Evolutionary conservation across 1,140 invertebrate species (phyloP), one percentile per base, ranked within the genome.

Genomic region (Hylaeus anthracinus): DNA sequence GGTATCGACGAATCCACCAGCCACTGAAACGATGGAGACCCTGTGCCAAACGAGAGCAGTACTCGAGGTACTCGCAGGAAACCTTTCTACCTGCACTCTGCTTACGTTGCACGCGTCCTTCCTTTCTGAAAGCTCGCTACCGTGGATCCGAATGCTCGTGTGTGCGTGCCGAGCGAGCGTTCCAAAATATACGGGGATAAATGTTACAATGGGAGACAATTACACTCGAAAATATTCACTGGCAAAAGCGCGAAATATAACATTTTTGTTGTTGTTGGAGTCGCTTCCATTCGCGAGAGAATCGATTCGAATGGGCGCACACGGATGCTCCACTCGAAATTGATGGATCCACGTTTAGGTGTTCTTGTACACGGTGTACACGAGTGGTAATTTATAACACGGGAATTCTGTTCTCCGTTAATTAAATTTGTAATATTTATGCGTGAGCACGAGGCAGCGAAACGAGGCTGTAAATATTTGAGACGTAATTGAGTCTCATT

Each of bases 1-100:
- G 60, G 37, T 82, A 85, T 85, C 70, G 84, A 75, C 72, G 37
- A 69, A 72, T 69, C 72, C 45, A 61, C 26, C 51, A 12, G 39
- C 51, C 56, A 39, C 58, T 76, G 58, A 76, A 84, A 80, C 76
- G 81, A 56, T 79, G 53, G 65, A 71, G 82, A 72, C 55, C 60
- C 65, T 72, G 41, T 64, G 83, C 73, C 77, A 71, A 76, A 84
- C 76, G 72, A 75, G 82, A 66, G 76, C 65, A 74, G 63, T 71
- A 72, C 82, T 75, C 58, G 72, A 80, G 69, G 58, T 81, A 73
- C 56, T 80, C 61, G 72, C 53, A 26, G 39, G 12, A 48, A 75
- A 80, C 64, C 55, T 75, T 69, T 60, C 79, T 37, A 73, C 12
- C 48, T 60, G 71, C 63, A 45, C 53, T 56, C 10, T 51, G 77